Evolutionary conservation across 53 echinoderm and acorn worm genomes (phyloP).

Genomic region (Hippasteria phrygiana): DNA sequence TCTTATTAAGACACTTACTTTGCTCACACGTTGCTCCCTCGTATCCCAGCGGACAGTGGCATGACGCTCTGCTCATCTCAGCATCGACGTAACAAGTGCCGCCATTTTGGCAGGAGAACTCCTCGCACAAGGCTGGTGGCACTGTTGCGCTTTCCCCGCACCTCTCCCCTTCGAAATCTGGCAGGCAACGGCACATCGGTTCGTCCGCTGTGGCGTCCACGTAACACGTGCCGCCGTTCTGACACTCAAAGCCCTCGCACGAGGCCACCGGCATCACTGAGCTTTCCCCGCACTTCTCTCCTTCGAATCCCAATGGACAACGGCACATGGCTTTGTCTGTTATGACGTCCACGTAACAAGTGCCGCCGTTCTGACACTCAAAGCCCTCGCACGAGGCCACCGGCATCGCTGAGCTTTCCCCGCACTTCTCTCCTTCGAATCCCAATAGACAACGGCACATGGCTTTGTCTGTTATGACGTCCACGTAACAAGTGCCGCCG

Average conservation of each 20-base stretch:
- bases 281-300: slow-evolving; percentile 45
- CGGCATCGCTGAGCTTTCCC: not conserved
- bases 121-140: slow-evolving; percentile 29
- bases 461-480: slow-evolving; percentile 45
- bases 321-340: slow-evolving; percentile 68
- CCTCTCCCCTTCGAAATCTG: slow-evolving; percentile 66
- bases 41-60: slow-evolving; percentile 56
- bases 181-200: slow-evolving; percentile 65
- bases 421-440: slow-evolving; percentile 68
- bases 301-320: slow-evolving; percentile 63
- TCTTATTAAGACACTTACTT: slow-evolving; percentile 72
- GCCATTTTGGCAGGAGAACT: slow-evolving; percentile 46
- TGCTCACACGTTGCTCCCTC: slow-evolving; percentile 65
- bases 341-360: slow-evolving; percentile 53
- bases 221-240: slow-evolving; percentile 64
- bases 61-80: slow-evolving; percentile 33
- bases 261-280: not conserved
- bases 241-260: slow-evolving; percentile 60
- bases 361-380: slow-evolving; percentile 60
- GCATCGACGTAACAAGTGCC: slow-evolving; percentile 47
- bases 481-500: slow-evolving; percentile 63
- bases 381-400: slow-evolving; percentile 35
- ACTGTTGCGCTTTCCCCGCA: not conserved
- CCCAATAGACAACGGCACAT: slow-evolving; percentile 67
- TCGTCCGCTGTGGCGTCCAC: slow-evolving; percentile 40